phyloP scores from a whole-genome alignment of 2,113 vertebrate species.

The Dasyprocta punctata region DNA sequence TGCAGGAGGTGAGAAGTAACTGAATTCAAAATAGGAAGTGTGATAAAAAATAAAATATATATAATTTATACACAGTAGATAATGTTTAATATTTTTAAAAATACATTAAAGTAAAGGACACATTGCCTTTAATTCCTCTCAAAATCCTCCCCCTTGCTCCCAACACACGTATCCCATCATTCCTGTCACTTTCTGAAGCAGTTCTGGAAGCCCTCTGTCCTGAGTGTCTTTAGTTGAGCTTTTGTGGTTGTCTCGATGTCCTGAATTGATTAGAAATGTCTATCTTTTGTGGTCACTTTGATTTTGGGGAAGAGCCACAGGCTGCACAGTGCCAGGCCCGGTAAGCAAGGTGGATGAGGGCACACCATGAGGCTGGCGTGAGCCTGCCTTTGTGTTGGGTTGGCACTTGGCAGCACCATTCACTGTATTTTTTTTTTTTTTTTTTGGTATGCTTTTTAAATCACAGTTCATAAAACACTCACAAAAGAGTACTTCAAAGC shows the following conservation, averaged over 20 bases:
- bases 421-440: background rate
- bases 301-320: background rate
- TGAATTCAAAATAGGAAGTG: background rate
- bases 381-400: background rate
- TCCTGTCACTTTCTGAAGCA: background rate
- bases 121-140: background rate
- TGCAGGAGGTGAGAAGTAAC: background rate
- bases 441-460: too few species aligned
- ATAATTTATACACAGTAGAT: background rate
- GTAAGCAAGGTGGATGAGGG: background rate
- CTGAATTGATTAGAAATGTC: background rate
- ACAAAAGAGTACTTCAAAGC: background rate
- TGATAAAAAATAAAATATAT: background rate
- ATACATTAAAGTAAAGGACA: background rate
- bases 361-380: too few species aligned
- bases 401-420: background rate
- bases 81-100: background rate
- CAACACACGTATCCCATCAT: background rate
- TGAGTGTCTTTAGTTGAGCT: background rate
- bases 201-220: background rate
- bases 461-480: background rate
- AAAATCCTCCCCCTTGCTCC: background rate
- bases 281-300: background rate
- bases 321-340: background rate
- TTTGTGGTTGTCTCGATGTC: background rate